Evolutionary conservation across 2,113 vertebrate genomes (phyloP).

Genomic region (Ammodytes dubius): DNA sequence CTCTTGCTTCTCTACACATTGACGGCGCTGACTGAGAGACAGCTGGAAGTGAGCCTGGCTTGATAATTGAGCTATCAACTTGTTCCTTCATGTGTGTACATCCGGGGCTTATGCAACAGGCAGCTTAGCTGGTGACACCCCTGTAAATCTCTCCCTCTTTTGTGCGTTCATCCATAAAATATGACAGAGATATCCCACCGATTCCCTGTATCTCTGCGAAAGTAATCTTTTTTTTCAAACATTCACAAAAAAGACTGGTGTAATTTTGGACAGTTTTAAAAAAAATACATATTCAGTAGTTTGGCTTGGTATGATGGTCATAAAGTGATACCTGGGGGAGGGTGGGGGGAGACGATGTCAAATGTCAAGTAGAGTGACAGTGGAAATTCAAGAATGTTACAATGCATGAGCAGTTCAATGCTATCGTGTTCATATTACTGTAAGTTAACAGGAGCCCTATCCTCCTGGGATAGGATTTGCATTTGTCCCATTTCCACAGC

Average conservation of each 20-base stretch:
- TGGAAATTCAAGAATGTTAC: background rate
- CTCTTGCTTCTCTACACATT: background rate
- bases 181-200: conserved; percentile 7
- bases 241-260: conserved; percentile 1
- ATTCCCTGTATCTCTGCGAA: background rate
- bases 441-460: conserved; percentile 26
- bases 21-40: background rate
- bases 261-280: conserved; percentile 27
- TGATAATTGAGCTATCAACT: conserved; percentile 58
- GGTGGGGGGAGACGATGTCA: conserved; percentile 14
- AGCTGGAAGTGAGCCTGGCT: conserved; percentile 13
- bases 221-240: conserved; percentile 6
- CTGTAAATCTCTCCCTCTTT: conserved; percentile 29
- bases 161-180: conserved; percentile 40
- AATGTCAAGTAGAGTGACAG: conserved; percentile 7
- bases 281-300: conserved; percentile 37
- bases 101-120: conserved; percentile 52
- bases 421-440: conserved; percentile 13
- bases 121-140: conserved; percentile 55
- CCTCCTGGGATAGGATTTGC: conserved; percentile 2
- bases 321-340: conserved; percentile 20
- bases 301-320: conserved; percentile 37
- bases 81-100: conserved; percentile 45
- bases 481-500: background rate
- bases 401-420: background rate